A percentile compares a stretch with the other conserved stretches of the same genome.
phyloP scores from a whole-genome alignment of 2,888 invertebrate species.

The Anthophora plumipes region DNA sequence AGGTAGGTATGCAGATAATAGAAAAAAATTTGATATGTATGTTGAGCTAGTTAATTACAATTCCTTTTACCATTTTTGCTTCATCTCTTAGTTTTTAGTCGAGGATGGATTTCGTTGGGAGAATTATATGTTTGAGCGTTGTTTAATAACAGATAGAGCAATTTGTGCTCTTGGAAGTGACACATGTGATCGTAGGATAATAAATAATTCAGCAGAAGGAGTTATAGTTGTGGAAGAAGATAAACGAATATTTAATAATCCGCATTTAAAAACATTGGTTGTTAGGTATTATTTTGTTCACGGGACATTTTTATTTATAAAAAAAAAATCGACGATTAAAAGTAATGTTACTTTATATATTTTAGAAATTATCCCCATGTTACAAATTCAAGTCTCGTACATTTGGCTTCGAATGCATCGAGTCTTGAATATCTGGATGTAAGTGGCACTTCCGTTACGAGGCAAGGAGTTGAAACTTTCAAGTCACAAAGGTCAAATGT shows the following conservation, averaged over 20 bases:
- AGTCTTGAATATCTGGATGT: constrained; percentile 88
- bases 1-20: constrained; percentile 53
- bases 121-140: constrained; percentile 51
- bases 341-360: constrained; percentile 6
- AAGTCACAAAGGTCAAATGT: constrained; percentile 86
- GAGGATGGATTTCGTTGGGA: constrained; percentile 62
- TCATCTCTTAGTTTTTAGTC: constrained; percentile 56
- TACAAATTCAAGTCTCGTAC: constrained; percentile 87
- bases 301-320: not conserved
- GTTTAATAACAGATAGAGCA: constrained; percentile 78
- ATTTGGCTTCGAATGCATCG: constrained; percentile 88
- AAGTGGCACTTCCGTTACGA: constrained; percentile 88
- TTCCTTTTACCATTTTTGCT: not conserved
- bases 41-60: not conserved
- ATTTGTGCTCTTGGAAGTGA: constrained; percentile 79
- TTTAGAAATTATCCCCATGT: constrained; percentile 88
- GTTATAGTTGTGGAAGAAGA: constrained; percentile 75
- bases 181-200: constrained; percentile 74
- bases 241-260: constrained; percentile 78
- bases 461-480: constrained; percentile 87
- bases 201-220: constrained; percentile 73
- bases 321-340: not conserved
- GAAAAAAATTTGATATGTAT: not conserved
- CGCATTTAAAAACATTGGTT: constrained; percentile 81
- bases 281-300: constrained; percentile 76